Evolutionary conservation across 2,888 invertebrate species (phyloP).

Genomic region (Drosophila mettleri): DNA sequence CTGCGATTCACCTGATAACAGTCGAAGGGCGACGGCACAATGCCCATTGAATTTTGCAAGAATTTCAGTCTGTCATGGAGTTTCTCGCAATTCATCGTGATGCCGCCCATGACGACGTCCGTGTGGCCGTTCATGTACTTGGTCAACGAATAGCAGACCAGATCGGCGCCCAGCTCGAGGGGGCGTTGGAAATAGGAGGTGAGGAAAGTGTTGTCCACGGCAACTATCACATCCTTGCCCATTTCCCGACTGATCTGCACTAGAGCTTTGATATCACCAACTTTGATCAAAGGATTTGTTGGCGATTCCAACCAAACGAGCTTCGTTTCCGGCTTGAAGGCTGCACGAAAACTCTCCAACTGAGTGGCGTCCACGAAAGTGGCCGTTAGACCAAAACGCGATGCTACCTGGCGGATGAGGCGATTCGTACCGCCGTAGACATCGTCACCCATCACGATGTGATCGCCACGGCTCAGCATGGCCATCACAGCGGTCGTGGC

Average conservation of each 20-base stretch:
- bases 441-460: slow-evolving; percentile 95
- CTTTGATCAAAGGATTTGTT: slow-evolving; percentile 96
- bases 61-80: slow-evolving; percentile 91
- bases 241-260: slow-evolving; percentile 87
- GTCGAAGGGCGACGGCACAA: slow-evolving; percentile 98
- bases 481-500: slow-evolving; percentile 92
- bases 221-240: slow-evolving; percentile 87
- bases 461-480: slow-evolving; percentile 93
- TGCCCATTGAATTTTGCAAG: slow-evolving; percentile 93
- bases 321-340: slow-evolving; percentile 93
- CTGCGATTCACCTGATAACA: slow-evolving; percentile 97
- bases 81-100: slow-evolving; percentile 90
- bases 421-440: slow-evolving; percentile 97
- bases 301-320: slow-evolving; percentile 97
- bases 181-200: slow-evolving; percentile 96
- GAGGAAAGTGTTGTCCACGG: slow-evolving; percentile 97
- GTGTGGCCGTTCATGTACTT: slow-evolving; percentile 99
- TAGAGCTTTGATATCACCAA: slow-evolving; percentile 93
- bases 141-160: slow-evolving; percentile 95
- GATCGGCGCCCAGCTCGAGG: slow-evolving; percentile 94
- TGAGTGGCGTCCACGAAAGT: slow-evolving; percentile 92
- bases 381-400: slow-evolving; percentile 89
- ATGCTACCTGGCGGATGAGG: slow-evolving; percentile 88
- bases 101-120: slow-evolving; percentile 98
- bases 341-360: slow-evolving; percentile 88